Evolutionary conservation across 1,140 invertebrate species (phyloP).

Genomic region (Artemia franciscana): DNA sequence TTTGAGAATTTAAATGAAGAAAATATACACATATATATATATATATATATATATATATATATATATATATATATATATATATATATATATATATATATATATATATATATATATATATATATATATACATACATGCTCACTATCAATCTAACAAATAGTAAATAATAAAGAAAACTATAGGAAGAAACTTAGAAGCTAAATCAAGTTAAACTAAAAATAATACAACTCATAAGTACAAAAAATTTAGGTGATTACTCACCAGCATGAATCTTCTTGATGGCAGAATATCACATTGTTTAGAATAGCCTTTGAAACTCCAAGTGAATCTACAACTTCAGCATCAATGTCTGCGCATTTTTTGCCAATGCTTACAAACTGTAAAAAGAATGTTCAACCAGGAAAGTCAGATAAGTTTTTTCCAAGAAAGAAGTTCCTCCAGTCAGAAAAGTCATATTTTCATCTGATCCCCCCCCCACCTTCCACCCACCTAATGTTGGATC

Average conservation of each 20-base stretch:
- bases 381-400: no score
- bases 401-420: no score
- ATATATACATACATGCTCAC: neutral
- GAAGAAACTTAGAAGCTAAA: neutral
- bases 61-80: no score
- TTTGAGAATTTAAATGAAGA: no score
- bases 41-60: no score
- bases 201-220: no score
- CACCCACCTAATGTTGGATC: no score
- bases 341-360: conserved; percentile 47
- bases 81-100: no score
- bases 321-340: conserved; percentile 30
- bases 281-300: conserved; percentile 91
- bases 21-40: no score
- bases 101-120: neutral
- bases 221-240: conserved; percentile 2
- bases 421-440: no score
- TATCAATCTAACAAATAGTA: conserved; percentile 6
- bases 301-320: conserved; percentile 82
- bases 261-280: conserved; percentile 92
- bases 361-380: conserved; percentile 23
- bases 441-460: no score
- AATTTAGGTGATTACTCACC: conserved; percentile 24
- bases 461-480: no score
- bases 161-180: conserved; percentile 1